Percentiles rank a stretch among this genome's conserved stretches.
phyloP scores from a whole-genome alignment of 2,113 vertebrate genomes.

The human region GRCh38 chrX:117453501-117454000 shows the following conservation, averaged over 20 bases:
- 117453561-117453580: slow-evolving; percentile 77
- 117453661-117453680: slow-evolving; percentile 28
- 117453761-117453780: slow-evolving; percentile 17
- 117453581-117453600: slow-evolving; percentile 72
- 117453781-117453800: neutral
- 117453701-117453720: slow-evolving; percentile 52
- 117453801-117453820: slow-evolving; percentile 48
- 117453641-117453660: neutral
- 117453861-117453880: slow-evolving; percentile 40
- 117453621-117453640: slow-evolving; percentile 31
- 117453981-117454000: slow-evolving; percentile 65
- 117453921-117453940: slow-evolving; percentile 43
- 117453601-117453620: neutral
- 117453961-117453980: slow-evolving; percentile 54
- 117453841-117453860: neutral
- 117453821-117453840: slow-evolving; percentile 20
- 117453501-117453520: slow-evolving; percentile 77
- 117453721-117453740: slow-evolving; percentile 31
- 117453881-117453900: neutral
- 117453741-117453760: slow-evolving; percentile 34
- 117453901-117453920: slow-evolving; percentile 41
- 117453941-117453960: slow-evolving; percentile 27
- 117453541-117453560: slow-evolving; percentile 81
- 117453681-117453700: neutral
- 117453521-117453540: slow-evolving; percentile 75